Base-by-base conservation (phyloP, 2,888 invertebrate species). In the Plebejus melissa region DNA sequence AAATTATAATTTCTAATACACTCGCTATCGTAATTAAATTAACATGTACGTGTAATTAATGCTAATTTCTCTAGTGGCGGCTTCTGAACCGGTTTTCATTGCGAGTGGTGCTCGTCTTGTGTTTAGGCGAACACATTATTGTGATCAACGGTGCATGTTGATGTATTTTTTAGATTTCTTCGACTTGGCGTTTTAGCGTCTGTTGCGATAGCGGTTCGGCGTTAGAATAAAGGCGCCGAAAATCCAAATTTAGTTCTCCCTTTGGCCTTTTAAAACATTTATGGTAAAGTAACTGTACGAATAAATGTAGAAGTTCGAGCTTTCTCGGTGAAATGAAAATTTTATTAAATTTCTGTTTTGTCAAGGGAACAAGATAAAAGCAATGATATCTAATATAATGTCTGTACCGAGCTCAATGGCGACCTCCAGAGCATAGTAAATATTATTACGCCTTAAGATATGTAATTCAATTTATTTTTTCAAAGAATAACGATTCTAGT, bases 1-100 rank as follows among this genome's bases (percentile, higher is more conserved):
- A 72, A 72, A 72, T 72, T 72, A 72, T 72, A 72, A 72, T 72
- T 54, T 50, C 32, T 32, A 28, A 72, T 54, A 50, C 54, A 50
- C 54, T 22, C 32, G 72, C 28, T 50, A 50, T 41, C 41, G 41
- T 50, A 50, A 50, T 72, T 54, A 50, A 72, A 72, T 72, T 72
- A 72, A 54, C 72, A 72, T 72, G 11, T 50, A 71, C 46, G 28
- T 72, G 5, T 16, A 54, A 72, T 54, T 54, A 28, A 72, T 72
- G 50, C 54, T 72, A 72, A 72, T 71, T 71, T 41, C 38, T 46
- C 11, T 71, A 54, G 50, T 28, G 72, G 50, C 28, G 50, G 50
- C 72, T 46, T 65, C 65, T 65, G 4, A 36, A 36, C 65, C 32
- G 32, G 65, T 65, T 65, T 65, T 36, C 6, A 65, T 36, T 65